These are phyloP conservation scores for Drusus annulatus DNA, from an alignment of 1,140 invertebrate genomes.

Conservation along the genomic window DNA sequence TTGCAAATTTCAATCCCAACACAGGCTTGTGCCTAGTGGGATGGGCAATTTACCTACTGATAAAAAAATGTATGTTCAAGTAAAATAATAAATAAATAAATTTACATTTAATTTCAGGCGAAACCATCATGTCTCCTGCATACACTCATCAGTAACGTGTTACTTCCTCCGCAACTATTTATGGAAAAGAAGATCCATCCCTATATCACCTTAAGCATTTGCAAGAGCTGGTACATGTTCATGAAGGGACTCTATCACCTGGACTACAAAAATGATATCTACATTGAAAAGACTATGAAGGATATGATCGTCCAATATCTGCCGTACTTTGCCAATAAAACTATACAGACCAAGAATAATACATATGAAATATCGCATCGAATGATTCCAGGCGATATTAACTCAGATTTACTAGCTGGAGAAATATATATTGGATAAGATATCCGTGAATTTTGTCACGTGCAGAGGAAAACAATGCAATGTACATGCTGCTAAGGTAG, in stretches of 20 bases:
- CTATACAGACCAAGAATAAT: conserved; percentile 46
- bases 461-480: conserved; percentile 56
- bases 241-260: conserved; percentile 54
- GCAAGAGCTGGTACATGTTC: conserved; percentile 57
- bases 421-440: conserved; percentile 57
- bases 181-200: conserved; percentile 57
- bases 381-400: conserved; percentile 50
- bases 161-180: conserved; percentile 56
- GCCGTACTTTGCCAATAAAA: conserved; percentile 55
- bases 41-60: no score
- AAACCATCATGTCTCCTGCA: conserved; percentile 55
- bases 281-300: conserved; percentile 55
- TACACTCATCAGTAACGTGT: conserved; percentile 46
- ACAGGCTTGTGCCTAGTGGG: no score
- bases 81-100: no score
- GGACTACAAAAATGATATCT: conserved; percentile 56
- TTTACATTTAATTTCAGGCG: conserved; percentile 45
- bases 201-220: conserved; percentile 44
- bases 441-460: conserved; percentile 51
- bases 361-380: conserved; percentile 43
- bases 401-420: conserved; percentile 50
- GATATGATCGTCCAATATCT: conserved; percentile 56
- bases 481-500: conserved; percentile 54
- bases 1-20: no score
- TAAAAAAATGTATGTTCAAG: no score